Evolutionary conservation across 2,888 invertebrate species (phyloP), one percentile per base, ranked within the genome.

Genomic region (Allygus modestus): DNA sequence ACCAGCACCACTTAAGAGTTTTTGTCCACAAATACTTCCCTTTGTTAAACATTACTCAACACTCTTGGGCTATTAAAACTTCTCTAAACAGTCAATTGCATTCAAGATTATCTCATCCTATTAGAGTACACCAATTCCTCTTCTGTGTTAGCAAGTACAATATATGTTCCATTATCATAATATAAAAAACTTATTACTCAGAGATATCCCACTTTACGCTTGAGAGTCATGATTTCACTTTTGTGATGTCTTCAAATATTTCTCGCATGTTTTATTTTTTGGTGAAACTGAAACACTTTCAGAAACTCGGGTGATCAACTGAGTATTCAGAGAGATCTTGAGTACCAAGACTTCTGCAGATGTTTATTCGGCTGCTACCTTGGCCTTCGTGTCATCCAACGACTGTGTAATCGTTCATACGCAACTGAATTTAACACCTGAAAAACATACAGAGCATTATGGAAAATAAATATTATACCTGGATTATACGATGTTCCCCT

Each of bases 401-500:
- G 31, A 65, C 65, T 12, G 31, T 26, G 28, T 65, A 7, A 17
- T 65, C 7, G 31, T 31, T 85, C 83, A 86, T 37, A 86, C 86
- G 61, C 86, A 86, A 65, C 86, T 86, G 85, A 86, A 86, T 79
- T 86, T 86, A 71, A 86, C 77, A 83, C 86, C 86, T 86, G 83
- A 43, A 85, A 86, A 85, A 61, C n/a, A 84, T 65, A 54, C 20
- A 54, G 11, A 54, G 20, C 20, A 54, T 54, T 37, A 37, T 4
- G 37, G 9, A 37, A 7, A 37, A 37, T 7, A 9, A 37, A 37
- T 7, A 37, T 37, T 7, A 4, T 37, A 37, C 37, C 37, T 37
- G n/a, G n/a, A n/a, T n/a, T n/a, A n/a, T n/a, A n/a, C n/a, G n/a
- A n/a, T n/a, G n/a, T n/a, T n/a, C n/a, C n/a, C n/a, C n/a, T n/a